A percentile compares a stretch with the other conserved stretches of the same genome.
Evolutionary conservation across 1,140 invertebrate genomes (phyloP).

Genomic region (Drosophila repletoides): DNA sequence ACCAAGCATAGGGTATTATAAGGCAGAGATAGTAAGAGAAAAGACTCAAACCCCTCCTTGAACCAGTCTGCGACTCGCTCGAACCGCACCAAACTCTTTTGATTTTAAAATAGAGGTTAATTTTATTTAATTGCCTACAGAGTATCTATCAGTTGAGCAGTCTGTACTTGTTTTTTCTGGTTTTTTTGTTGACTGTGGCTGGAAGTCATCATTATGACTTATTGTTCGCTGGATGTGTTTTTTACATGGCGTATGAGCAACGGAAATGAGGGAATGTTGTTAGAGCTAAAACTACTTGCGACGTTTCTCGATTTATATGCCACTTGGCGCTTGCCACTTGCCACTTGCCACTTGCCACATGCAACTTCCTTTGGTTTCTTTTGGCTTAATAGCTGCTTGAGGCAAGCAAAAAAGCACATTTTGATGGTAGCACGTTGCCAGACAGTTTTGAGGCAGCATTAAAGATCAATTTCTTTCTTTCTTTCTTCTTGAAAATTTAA

Average conservation of each 20-base stretch:
- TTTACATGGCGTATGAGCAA: slow-evolving; percentile 68
- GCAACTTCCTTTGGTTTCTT: slow-evolving; percentile 23
- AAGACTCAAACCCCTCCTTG: too few species aligned
- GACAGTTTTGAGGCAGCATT: slow-evolving; percentile 41
- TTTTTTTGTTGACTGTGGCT: slow-evolving; percentile 7
- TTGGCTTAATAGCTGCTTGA: slow-evolving; percentile 46
- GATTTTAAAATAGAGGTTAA: too few species aligned
- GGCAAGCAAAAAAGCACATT: slow-evolving; percentile 51
- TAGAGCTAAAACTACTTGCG: slow-evolving; percentile 8
- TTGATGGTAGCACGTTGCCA: slow-evolving; percentile 65
- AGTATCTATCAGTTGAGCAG: not conserved
- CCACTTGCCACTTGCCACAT: slow-evolving; percentile 38
- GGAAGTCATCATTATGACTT: slow-evolving; percentile 65
- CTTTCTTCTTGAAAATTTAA: slow-evolving; percentile 71
- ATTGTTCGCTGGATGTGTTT: slow-evolving; percentile 62
- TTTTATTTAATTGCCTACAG: not conserved
- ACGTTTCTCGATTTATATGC: slow-evolving; percentile 47
- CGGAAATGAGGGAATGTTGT: slow-evolving; percentile 48
- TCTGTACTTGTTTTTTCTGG: not conserved
- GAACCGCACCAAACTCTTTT: too few species aligned
- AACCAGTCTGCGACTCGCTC: too few species aligned
- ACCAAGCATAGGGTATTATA: not conserved
- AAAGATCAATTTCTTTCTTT: slow-evolving; percentile 77
- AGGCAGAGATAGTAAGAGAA: too few species aligned
- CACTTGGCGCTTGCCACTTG: slow-evolving; percentile 29